Conservation (phyloP, 2,113 vertebrate genomes). For the Polyodon spathula region DNA sequence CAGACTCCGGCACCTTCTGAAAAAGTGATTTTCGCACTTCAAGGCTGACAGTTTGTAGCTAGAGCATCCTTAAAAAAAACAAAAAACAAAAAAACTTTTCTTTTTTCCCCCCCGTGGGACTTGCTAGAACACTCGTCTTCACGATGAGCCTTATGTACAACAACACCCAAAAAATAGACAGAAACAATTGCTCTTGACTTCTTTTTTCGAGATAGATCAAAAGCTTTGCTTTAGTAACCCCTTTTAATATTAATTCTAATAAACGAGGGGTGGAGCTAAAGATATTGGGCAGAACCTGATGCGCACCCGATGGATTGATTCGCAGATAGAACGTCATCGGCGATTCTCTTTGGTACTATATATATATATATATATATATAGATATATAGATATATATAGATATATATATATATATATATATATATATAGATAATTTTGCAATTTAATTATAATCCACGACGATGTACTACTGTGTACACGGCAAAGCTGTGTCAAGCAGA, state of each 20-base stretch:
- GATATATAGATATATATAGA: too few relatives aligned
- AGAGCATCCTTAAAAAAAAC: too few relatives aligned
- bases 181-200: too few relatives aligned
- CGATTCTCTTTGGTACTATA: background rate
- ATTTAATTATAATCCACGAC: background rate
- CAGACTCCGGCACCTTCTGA: too few relatives aligned
- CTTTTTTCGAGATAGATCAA: background rate
- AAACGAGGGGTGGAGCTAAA: background rate
- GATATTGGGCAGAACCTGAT: background rate
- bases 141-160: background rate
- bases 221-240: background rate
- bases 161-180: background rate
- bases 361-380: too few relatives aligned
- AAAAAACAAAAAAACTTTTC: too few relatives aligned
- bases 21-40: too few relatives aligned
- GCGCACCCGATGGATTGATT: background rate
- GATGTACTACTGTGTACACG: background rate
- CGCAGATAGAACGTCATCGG: background rate
- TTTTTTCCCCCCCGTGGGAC: too few relatives aligned
- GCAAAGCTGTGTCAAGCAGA: background rate
- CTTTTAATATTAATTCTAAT: background rate
- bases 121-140: too few relatives aligned
- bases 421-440: background rate
- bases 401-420: too few relatives aligned
- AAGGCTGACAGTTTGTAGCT: too few relatives aligned